A percentile compares a stretch with the other conserved stretches of the same genome.
Conservation (phyloP, 2,113 vertebrate species). For the Sclerurus mexicanus region DNA sequence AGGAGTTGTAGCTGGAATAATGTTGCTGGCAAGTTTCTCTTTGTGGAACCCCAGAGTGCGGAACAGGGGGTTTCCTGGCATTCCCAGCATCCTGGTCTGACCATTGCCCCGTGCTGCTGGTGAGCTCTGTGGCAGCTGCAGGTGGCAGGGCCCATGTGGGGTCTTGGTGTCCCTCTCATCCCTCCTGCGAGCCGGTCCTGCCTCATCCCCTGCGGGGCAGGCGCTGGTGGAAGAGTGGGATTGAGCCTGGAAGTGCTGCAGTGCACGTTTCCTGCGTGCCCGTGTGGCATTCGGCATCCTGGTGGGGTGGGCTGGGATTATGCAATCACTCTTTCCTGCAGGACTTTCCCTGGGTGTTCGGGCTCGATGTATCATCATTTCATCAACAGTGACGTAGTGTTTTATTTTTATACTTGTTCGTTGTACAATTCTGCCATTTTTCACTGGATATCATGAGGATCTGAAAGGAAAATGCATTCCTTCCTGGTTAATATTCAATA, state of each 20-base stretch:
- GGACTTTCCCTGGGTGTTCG: neutral
- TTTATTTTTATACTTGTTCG: neutral
- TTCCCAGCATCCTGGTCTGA: neutral
- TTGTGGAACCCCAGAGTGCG: neutral
- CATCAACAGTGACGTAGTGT: neutral
- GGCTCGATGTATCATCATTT: neutral
- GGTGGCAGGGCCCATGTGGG: neutral
- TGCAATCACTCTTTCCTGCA: neutral
- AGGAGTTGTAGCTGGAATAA: neutral
- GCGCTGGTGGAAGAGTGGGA: too few relatives aligned
- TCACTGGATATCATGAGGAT: neutral
- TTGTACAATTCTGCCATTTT: neutral
- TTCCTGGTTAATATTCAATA: neutral
- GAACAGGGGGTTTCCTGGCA: neutral
- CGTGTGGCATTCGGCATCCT: fast-evolving
- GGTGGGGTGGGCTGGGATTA: neutral
- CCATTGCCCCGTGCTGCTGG: neutral
- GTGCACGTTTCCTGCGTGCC: neutral
- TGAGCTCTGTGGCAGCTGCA: neutral
- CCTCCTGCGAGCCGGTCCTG: neutral
- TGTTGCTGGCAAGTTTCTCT: neutral
- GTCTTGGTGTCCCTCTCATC: neutral
- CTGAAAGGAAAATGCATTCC: neutral
- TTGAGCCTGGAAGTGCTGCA: too few relatives aligned
- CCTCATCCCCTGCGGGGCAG: too few relatives aligned